These are phyloP conservation scores for Anoncus sp. DNA, from an alignment of 2,888 invertebrate species.

Conservation along the genomic window DNA sequence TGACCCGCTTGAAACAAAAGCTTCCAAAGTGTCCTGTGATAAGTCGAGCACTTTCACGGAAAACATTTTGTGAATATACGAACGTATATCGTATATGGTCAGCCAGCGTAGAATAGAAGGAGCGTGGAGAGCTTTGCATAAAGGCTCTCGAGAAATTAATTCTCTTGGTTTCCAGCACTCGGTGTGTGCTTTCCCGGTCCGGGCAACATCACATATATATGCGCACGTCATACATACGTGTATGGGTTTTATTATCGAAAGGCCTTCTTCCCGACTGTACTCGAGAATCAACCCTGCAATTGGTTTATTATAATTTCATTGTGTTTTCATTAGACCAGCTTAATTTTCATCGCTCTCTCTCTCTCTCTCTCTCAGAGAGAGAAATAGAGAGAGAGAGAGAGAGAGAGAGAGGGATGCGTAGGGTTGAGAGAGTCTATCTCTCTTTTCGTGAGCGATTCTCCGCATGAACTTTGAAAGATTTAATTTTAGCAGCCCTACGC, in stretches of 20 bases:
- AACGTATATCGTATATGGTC: constrained; percentile 74
- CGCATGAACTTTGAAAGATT: neutral
- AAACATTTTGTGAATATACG: constrained; percentile 1
- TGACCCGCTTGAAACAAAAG: constrained; percentile 5
- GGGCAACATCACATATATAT: constrained; percentile 1
- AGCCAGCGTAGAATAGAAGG: constrained; percentile 72
- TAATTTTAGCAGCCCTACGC: neutral
- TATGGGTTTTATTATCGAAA: constrained; percentile 82
- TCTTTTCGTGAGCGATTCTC: constrained; percentile 1
- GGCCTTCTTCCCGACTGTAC: constrained; percentile 77
- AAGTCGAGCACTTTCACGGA: constrained; percentile 7
- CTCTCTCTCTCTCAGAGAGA: neutral
- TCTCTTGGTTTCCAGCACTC: constrained; percentile 70
- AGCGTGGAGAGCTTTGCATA: constrained; percentile 75
- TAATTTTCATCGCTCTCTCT: constrained; percentile 73
- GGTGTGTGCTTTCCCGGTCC: constrained; percentile 25
- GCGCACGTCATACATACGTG: constrained; percentile 1
- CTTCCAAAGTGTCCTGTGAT: constrained; percentile 5
- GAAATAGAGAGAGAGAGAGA: no score
- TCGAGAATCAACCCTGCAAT: constrained; percentile 80
- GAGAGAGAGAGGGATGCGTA: no score
- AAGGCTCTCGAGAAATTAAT: constrained; percentile 82
- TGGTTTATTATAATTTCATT: constrained; percentile 83
- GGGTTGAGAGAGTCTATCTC: no score
- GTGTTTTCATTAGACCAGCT: constrained; percentile 81